These are phyloP conservation scores for Anniella stebbinsi DNA, from an alignment of 2,797 vertebrate species.

Conservation along the genomic window DNA sequence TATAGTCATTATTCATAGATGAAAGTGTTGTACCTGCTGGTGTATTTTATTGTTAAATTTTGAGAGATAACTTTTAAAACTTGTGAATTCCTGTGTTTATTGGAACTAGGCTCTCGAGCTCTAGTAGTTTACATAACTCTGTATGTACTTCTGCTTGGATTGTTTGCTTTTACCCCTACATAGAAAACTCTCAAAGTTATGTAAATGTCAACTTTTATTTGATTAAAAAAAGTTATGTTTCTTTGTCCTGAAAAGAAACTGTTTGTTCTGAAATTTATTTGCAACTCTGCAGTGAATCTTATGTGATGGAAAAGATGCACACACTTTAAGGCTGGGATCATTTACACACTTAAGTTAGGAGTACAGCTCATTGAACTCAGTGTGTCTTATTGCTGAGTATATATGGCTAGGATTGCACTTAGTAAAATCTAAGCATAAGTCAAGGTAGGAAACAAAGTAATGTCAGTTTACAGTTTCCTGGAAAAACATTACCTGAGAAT, in stretches of 20 bases:
- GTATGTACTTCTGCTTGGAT: constrained; percentile 1
- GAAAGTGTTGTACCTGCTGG: background rate
- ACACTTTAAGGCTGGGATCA: background rate
- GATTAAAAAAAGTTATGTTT: constrained; percentile 35
- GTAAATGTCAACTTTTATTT: constrained; percentile 69
- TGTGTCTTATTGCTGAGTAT: background rate
- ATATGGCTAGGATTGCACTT: no score
- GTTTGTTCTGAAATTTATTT: constrained; percentile 20
- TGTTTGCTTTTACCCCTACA: constrained; percentile 47
- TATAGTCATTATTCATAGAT: background rate
- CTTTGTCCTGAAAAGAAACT: background rate
- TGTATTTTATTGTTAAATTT: background rate
- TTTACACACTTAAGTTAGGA: background rate
- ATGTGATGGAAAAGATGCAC: background rate
- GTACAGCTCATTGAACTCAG: background rate
- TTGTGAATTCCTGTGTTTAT: background rate
- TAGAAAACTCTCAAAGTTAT: constrained; percentile 55
- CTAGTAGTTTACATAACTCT: constrained; percentile 15
- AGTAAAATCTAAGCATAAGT: background rate
- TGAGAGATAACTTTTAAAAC: background rate
- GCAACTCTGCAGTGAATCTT: background rate
- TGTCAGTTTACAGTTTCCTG: background rate
- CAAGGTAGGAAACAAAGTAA: background rate
- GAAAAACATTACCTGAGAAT: background rate
- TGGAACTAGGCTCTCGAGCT: background rate